These are phyloP conservation scores for Diplazon laetatorius DNA, from an alignment of 2,888 invertebrate species.

Conservation along the genomic window DNA sequence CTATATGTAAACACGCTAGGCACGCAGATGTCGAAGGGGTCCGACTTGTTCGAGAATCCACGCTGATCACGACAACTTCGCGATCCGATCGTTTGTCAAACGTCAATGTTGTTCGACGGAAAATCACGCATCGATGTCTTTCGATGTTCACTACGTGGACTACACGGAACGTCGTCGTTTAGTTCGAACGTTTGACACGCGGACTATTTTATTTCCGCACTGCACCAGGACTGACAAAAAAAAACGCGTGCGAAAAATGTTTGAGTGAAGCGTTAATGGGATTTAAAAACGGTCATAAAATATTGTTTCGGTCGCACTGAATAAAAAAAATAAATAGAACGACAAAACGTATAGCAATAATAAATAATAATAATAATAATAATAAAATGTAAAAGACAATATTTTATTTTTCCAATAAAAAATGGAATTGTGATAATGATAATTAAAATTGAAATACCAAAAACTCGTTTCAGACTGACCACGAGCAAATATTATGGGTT, in stretches of 20 bases:
- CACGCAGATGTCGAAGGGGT: conserved; percentile 5
- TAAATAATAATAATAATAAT: too few relatives aligned
- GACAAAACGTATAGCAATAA: too few relatives aligned
- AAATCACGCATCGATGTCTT: conserved; percentile 9
- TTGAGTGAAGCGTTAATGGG: conserved; percentile 4
- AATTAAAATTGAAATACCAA: too few relatives aligned
- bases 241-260: conserved; percentile 5
- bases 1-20: background rate
- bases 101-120: conserved; percentile 20
- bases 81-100: conserved; percentile 28
- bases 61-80: background rate
- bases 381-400: too few relatives aligned
- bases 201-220: conserved; percentile 24
- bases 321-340: too few relatives aligned
- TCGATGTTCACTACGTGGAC: conserved; percentile 8
- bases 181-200: background rate
- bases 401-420: too few relatives aligned
- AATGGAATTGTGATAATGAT: too few relatives aligned
- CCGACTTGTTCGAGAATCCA: background rate
- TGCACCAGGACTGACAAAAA: background rate
- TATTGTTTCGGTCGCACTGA: too few relatives aligned
- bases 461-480: too few relatives aligned
- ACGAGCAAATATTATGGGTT: too few relatives aligned
- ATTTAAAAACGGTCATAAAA: conserved; percentile 9
- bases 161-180: conserved; percentile 20